Conservation (phyloP, 2,888 invertebrate species). For the Dilophus febrilis region DNA sequence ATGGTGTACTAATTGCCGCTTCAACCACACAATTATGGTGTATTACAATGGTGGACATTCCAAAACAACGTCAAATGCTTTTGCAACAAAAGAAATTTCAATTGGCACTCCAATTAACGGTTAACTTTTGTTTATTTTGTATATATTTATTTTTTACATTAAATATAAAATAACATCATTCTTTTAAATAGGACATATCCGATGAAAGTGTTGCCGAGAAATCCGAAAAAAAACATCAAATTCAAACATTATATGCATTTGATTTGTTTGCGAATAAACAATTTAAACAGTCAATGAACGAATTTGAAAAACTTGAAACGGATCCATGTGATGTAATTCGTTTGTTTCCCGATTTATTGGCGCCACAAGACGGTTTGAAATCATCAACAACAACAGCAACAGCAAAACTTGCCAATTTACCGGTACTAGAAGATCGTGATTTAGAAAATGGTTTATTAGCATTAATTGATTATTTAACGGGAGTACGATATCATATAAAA, state of each 20-base stretch:
- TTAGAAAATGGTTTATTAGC: slow-evolving; percentile 76
- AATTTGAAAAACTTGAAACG: slow-evolving; percentile 76
- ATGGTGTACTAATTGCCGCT: slow-evolving; percentile 71
- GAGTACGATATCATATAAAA: slow-evolving; percentile 43
- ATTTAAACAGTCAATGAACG: slow-evolving; percentile 79
- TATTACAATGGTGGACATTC: slow-evolving; percentile 61
- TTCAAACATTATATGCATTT: slow-evolving; percentile 79
- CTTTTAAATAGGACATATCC: slow-evolving; percentile 51
- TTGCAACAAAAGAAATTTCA: slow-evolving; percentile 85
- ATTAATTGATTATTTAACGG: slow-evolving; percentile 76
- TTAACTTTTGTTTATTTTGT: slow-evolving; percentile 32
- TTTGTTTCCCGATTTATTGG: slow-evolving; percentile 71
- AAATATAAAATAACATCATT: slow-evolving; percentile 2
- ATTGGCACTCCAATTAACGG: slow-evolving; percentile 77
- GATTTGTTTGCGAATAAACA: slow-evolving; percentile 79
- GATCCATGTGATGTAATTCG: slow-evolving; percentile 93
- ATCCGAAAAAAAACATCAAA: slow-evolving; percentile 62
- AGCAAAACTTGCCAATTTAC: slow-evolving; percentile 20
- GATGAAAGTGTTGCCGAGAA: slow-evolving; percentile 68
- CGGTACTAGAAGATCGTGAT: slow-evolving; percentile 57
- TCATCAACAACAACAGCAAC: slow-evolving; percentile 22
- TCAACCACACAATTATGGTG: slow-evolving; percentile 82
- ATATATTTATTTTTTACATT: too few relatives aligned
- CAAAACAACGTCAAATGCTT: slow-evolving; percentile 67
- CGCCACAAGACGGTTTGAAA: slow-evolving; percentile 18